A percentile compares a stretch with the other conserved stretches of the same genome.
Evolutionary conservation across 1,140 invertebrate species (phyloP).

Genomic region (Olivierus martensii): DNA sequence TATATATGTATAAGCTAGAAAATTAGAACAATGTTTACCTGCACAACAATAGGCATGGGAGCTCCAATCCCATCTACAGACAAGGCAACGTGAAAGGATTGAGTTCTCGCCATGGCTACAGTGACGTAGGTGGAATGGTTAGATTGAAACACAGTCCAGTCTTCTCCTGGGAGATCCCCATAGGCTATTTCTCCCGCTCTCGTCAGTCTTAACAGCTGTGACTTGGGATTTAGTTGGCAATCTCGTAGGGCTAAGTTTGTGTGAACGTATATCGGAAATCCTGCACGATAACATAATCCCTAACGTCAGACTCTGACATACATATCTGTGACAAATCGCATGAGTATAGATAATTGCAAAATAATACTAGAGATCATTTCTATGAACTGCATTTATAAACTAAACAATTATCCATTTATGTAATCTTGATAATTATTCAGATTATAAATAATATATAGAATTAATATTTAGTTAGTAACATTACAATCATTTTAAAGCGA

Average conservation of each 20-base stretch:
- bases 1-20: too few relatives aligned
- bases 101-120: slow-evolving; percentile 54
- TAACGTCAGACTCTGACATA: not conserved
- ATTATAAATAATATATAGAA: too few relatives aligned
- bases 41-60: not conserved
- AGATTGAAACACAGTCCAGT: slow-evolving; percentile 86
- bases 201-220: slow-evolving; percentile 72
- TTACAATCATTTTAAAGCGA: too few relatives aligned
- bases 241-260: slow-evolving; percentile 79
- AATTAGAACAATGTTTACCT: too few relatives aligned
- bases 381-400: too few relatives aligned
- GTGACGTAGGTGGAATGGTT: slow-evolving; percentile 88
- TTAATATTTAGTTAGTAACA: too few relatives aligned
- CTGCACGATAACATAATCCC: slow-evolving; percentile 6
- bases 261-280: slow-evolving; percentile 81
- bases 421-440: too few relatives aligned
- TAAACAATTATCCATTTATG: too few relatives aligned
- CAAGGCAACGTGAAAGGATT: slow-evolving; percentile 1
- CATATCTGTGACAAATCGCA: not conserved
- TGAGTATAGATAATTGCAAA: too few relatives aligned
- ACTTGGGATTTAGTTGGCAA: slow-evolving; percentile 69
- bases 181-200: slow-evolving; percentile 75
- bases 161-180: slow-evolving; percentile 67
- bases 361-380: too few relatives aligned
- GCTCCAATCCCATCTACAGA: too few relatives aligned